Evolutionary conservation across 2,888 invertebrate species (phyloP), one percentile per base, ranked within the genome.

Genomic region (Lepetodrilus schrolli): DNA sequence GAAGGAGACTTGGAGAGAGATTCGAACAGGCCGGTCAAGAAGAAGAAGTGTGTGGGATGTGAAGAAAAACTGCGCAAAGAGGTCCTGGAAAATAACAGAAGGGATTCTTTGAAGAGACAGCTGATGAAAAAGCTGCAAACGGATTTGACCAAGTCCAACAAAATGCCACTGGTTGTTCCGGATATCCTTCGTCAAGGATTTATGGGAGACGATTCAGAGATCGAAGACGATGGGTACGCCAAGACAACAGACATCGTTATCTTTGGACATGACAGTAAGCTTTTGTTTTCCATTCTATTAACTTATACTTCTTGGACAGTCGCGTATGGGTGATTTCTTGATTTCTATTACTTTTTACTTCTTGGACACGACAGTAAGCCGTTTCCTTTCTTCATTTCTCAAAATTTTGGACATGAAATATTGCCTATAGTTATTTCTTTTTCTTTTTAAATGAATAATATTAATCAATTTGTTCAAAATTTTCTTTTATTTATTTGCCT

Each of bases 211-310:
- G 58, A 58, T 13, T 58, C 58, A n/a, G 30, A 2, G 2, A 10
- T 26, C n/a, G 58, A 58, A 17, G 34, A 34, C 30, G 34, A 58
- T 7, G 30, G 30, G 8, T 23, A 58, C 34, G 58, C 58, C 13
- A 58, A 30, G 58, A 58, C 58, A 30, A 58, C 58, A 17, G 58
- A 58, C 21, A 10, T 58, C 30, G 7, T 58, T 17, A 10, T 58
- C n/a, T 58, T 58, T n/a, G 58, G 26, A 30, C 26, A 7, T 1
- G 58, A 58, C 58, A 58, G 58, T 58, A 58, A 58, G 58, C 17
- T 43, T 4, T n/a, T n/a, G n/a, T n/a, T n/a, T n/a, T n/a, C n/a
- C n/a, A n/a, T n/a, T n/a, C n/a, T n/a, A n/a, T n/a, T n/a, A n/a
- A n/a, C n/a, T n/a, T n/a, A n/a, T n/a, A n/a, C n/a, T n/a, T n/a